Conservation (phyloP, 1,140 invertebrate genomes). For the Yoshiicerus persimilis region DNA sequence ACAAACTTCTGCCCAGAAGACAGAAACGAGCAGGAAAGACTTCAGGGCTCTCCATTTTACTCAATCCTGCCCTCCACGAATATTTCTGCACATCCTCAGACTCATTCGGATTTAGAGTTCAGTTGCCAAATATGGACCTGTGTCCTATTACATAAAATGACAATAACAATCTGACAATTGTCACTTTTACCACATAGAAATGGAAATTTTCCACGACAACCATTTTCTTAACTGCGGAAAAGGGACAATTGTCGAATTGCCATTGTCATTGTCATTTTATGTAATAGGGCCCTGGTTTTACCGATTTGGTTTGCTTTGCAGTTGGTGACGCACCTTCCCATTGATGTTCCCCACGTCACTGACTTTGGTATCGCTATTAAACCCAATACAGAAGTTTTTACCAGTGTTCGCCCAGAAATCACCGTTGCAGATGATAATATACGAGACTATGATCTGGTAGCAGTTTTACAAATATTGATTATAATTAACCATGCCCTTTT, state of each 20-base stretch:
- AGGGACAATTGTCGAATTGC: no score
- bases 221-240: no score
- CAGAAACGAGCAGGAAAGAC: conserved; percentile 21
- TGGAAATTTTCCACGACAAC: no score
- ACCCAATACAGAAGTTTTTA: conserved; percentile 44
- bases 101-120: conserved; percentile 66
- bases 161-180: no score
- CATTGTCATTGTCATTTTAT: not conserved
- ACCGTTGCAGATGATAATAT: conserved; percentile 36
- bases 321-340: conserved; percentile 38
- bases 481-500: no score
- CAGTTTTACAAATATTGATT: no score
- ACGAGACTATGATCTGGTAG: not conserved
- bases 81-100: conserved; percentile 42
- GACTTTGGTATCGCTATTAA: conserved; percentile 43
- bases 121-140: no score
- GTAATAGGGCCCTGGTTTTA: no score
- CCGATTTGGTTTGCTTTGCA: no score
- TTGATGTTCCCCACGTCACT: conserved; percentile 38
- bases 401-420: conserved; percentile 41
- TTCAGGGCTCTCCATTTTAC: conserved; percentile 19
- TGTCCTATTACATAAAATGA: no score
- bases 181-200: no score
- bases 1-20: not conserved
- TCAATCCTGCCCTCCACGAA: conserved; percentile 28